phyloP scores from a whole-genome alignment of 2,797 vertebrate genomes.

The Cygnus olor region DNA sequence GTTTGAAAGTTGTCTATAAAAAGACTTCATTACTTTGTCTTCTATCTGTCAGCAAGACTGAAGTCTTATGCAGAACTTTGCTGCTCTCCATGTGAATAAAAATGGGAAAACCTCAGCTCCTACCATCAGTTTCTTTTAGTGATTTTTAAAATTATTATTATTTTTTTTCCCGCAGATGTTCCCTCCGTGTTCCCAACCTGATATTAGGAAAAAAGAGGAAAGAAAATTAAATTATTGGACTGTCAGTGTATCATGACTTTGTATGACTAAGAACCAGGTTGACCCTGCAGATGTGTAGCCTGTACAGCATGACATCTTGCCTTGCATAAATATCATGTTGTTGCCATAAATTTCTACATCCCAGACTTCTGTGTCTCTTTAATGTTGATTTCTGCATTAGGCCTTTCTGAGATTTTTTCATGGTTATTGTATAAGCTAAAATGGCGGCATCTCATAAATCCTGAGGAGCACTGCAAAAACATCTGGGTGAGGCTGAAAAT shows the following conservation, averaged over 20 bases:
- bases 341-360: background rate
- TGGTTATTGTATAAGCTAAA: background rate
- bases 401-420: background rate
- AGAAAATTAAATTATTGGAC: background rate
- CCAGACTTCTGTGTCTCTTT: background rate
- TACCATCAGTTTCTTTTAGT: background rate
- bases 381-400: background rate
- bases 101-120: background rate
- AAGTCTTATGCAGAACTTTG: background rate
- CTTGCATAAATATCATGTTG: fast-evolving
- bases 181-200: background rate
- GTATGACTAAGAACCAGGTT: background rate
- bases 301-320: background rate
- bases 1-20: background rate
- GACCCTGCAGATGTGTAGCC: background rate
- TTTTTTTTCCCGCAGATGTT: background rate
- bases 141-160: background rate
- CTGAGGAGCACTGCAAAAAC: background rate
- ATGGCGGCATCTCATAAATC: background rate
- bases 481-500: background rate
- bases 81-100: background rate
- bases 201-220: background rate
- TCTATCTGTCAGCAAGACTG: background rate
- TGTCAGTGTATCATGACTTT: background rate
- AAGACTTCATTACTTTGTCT: background rate